Conservation (phyloP, 2,113 vertebrate genomes). For the Prunella himalayana region DNA sequence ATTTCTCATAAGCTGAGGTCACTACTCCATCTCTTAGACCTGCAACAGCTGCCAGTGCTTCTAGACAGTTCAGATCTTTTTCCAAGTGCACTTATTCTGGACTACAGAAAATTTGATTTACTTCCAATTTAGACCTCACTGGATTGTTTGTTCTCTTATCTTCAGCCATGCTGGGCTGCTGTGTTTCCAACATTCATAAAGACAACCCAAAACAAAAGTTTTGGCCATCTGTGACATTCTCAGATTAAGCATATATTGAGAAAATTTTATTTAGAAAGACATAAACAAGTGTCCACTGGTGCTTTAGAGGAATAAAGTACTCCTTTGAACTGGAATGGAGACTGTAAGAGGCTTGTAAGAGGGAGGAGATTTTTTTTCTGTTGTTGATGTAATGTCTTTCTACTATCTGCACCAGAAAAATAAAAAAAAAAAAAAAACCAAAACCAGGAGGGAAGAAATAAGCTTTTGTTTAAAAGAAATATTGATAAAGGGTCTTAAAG, state of each 20-base stretch:
- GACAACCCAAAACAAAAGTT: not conserved
- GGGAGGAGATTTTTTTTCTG: not conserved
- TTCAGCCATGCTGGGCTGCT: not conserved
- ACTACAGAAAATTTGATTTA: not conserved
- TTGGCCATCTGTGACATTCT: not conserved
- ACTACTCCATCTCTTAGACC: not conserved
- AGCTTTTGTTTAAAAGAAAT: not conserved
- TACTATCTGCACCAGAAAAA: not conserved
- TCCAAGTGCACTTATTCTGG: conserved; percentile 30
- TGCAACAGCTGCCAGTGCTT: conserved; percentile 31
- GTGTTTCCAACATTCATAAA: conserved; percentile 1
- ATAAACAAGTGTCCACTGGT: not conserved
- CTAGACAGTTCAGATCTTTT: not conserved
- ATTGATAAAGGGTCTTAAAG: not conserved
- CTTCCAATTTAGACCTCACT: conserved; percentile 13
- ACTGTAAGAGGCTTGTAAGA: not conserved
- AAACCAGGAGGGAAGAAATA: not conserved
- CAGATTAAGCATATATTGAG: not conserved
- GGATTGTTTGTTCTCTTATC: conserved; percentile 8
- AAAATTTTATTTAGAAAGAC: not conserved
- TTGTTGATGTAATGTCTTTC: not conserved
- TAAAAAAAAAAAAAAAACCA: not conserved
- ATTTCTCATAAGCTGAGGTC: conserved; percentile 1
- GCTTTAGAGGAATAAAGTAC: not conserved
- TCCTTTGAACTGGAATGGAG: not conserved